Conservation (phyloP, 2,888 invertebrate species). For the Xylota segnis region DNA sequence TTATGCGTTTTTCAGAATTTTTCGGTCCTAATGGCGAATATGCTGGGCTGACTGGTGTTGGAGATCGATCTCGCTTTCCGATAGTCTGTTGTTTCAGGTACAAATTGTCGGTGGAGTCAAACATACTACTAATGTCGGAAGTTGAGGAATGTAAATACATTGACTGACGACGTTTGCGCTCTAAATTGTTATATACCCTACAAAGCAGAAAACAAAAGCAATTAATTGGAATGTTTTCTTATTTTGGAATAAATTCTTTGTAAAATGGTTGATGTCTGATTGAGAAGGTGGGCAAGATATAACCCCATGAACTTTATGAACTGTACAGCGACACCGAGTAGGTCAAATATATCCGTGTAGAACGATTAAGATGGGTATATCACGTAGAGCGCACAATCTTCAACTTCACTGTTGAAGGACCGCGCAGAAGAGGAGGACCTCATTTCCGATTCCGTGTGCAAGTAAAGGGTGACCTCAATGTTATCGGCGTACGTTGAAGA, state of each 20-base stretch:
- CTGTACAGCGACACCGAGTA: too few relatives aligned
- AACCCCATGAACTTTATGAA: too few relatives aligned
- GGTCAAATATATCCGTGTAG: too few relatives aligned
- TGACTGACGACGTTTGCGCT: constrained; percentile 78
- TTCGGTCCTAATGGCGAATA: constrained; percentile 81
- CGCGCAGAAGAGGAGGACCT: too few relatives aligned
- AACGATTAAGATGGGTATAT: too few relatives aligned
- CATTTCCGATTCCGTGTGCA: too few relatives aligned
- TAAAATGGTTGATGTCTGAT: neutral
- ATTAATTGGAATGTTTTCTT: neutral
- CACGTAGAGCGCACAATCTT: too few relatives aligned
- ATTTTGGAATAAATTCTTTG: neutral
- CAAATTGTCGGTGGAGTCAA: constrained; percentile 81
- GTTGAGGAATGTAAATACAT: constrained; percentile 75
- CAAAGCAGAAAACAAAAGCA: neutral
- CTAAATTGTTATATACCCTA: constrained; percentile 46
- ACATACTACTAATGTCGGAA: constrained; percentile 82
- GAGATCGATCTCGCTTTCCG: constrained; percentile 81
- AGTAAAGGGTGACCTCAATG: too few relatives aligned
- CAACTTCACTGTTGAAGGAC: too few relatives aligned
- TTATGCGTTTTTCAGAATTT: constrained; percentile 79
- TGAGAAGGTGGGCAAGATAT: too few relatives aligned
- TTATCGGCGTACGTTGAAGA: too few relatives aligned
- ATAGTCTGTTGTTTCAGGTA: constrained; percentile 72
- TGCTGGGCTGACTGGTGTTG: constrained; percentile 82